Evolutionary conservation across 2,888 invertebrate genomes (phyloP), one percentile per base, ranked within the genome.

Genomic region (Torymus aiolomorphi): DNA sequence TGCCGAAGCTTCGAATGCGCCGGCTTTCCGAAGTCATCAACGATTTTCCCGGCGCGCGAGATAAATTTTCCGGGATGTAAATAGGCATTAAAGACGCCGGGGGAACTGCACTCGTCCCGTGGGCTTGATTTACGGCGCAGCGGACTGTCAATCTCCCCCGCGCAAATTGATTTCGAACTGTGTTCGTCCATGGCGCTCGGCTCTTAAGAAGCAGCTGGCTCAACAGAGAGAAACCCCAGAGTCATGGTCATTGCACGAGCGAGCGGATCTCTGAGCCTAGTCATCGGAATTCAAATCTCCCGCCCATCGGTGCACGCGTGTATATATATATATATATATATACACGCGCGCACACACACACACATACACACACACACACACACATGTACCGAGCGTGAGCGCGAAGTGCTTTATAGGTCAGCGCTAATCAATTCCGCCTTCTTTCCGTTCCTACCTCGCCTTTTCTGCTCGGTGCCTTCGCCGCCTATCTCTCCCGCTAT

Each of bases 401-500:
- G 12, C 61, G 61, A n/a, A 4, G n/a, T 31, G 16, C 42, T 63
- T 14, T 63, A 42, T 71, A 51, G 71, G 71, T 61, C 59, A 42
- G 52, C 59, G 61, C 51, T 71, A 59, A 71, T 71, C 71, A 71
- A 61, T 71, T 66, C 75, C 75, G 65, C 54, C 52, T 56, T 67
- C 61, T 61, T 73, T 56, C 67, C 72, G 57, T 65, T 78, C 65
- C 16, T 56, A 12, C 67, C 49, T 20, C 31, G 24, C 42, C 42
- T 66, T 52, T 67, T 71, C 65, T 57, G 69, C 52, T 20, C 42
- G 75, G 2, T 62, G n/a, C 18, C 51, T 62, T 69, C 71, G 18
- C 66, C 72, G 10, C 24, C 63, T 63, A 54, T 67, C 52, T 54
- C 66, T 51, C 51, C 24, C 10, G 18, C 20, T 51, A 18, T 16